Evolutionary conservation across 1,140 invertebrate genomes (phyloP).

Genomic region (Cotesia vestalis): DNA sequence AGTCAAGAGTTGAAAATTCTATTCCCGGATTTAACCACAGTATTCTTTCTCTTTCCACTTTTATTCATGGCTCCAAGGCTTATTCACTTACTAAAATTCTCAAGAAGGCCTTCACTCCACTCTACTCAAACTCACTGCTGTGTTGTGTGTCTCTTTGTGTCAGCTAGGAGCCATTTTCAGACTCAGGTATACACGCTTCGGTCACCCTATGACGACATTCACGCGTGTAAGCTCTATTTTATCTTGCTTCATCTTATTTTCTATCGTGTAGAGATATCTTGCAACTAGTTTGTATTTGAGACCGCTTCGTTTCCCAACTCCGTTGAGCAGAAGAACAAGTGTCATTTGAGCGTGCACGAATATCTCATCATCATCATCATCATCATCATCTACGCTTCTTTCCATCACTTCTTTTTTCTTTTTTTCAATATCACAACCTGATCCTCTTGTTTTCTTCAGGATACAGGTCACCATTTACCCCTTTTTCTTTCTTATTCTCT

Average conservation of each 20-base stretch:
- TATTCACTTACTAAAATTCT: conserved; percentile 39
- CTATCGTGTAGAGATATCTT: conserved; percentile 32
- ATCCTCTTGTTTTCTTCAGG: neutral
- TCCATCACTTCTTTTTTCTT: neutral
- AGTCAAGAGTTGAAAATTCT: conserved; percentile 35
- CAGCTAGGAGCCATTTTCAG: conserved; percentile 48
- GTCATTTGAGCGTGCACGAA: conserved; percentile 13
- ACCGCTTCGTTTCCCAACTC: conserved; percentile 14
- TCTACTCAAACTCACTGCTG: conserved; percentile 22
- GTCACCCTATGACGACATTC: conserved; percentile 29
- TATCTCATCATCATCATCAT: neutral
- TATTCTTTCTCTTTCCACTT: conserved; percentile 31
- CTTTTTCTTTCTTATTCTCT: conserved; percentile 9
- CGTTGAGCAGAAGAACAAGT: conserved; percentile 31
- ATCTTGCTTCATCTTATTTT: conserved; percentile 12
- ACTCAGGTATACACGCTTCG: conserved; percentile 43
- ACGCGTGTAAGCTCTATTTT: conserved; percentile 24
- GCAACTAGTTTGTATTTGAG: too few relatives aligned
- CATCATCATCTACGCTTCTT: neutral
- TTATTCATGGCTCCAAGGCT: conserved; percentile 27
- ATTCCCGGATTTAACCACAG: conserved; percentile 43
- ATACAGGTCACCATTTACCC: conserved; percentile 10
- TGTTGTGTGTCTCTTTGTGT: conserved; percentile 44
- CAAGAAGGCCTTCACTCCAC: conserved; percentile 38
- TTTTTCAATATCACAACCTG: neutral